These are phyloP conservation scores for Echinometra lucunter DNA, from an alignment of 53 echinoderm and acorn worm genomes.

Conservation along the genomic window DNA sequence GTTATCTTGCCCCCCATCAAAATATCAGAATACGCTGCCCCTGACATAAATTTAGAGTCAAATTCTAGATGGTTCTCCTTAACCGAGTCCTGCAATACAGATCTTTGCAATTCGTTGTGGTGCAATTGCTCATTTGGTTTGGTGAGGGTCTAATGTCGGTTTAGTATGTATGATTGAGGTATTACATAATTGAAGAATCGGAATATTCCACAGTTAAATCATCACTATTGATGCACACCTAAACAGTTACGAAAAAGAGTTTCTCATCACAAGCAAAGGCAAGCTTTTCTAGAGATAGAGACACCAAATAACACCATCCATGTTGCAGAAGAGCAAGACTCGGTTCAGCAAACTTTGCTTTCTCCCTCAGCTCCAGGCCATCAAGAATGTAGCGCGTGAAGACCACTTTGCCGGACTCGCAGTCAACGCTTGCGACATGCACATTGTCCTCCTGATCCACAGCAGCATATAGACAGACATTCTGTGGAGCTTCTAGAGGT, in stretches of 20 bases:
- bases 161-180: too few relatives aligned
- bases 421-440: conserved; percentile 12
- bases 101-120: too few relatives aligned
- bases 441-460: conserved; percentile 8
- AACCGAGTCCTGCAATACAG: too few relatives aligned
- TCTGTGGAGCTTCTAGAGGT: not conserved
- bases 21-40: too few relatives aligned
- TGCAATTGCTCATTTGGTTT: too few relatives aligned
- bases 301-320: conserved; percentile 20
- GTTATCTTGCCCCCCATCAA: too few relatives aligned
- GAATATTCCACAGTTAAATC: too few relatives aligned
- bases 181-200: too few relatives aligned
- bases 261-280: not conserved
- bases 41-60: too few relatives aligned
- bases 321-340: not conserved
- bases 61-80: too few relatives aligned
- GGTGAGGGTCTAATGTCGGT: too few relatives aligned
- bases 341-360: not conserved
- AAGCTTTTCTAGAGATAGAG: not conserved
- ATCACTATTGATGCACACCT: too few relatives aligned
- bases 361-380: not conserved
- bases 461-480: not conserved
- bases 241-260: not conserved
- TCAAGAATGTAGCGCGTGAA: not conserved
- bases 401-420: not conserved